A percentile compares a stretch with the other conserved stretches of the same genome.
phyloP scores from a whole-genome alignment of 2,113 vertebrate genomes.

The Tragelaphus strepsiceros region DNA sequence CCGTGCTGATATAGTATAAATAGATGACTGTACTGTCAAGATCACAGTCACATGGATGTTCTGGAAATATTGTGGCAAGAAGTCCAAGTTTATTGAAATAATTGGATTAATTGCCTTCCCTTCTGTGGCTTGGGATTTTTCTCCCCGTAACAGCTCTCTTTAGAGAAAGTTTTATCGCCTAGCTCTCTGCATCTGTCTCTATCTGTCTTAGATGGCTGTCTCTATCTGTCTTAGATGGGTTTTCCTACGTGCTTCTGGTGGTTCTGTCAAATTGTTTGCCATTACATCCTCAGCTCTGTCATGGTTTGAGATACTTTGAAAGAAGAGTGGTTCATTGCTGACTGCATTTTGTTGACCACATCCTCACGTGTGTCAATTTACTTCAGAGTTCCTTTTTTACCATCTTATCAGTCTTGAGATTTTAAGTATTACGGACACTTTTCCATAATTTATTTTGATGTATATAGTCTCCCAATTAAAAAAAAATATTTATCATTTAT shows the following conservation, averaged over 20 bases:
- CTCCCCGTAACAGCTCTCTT: not conserved
- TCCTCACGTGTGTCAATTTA: not conserved
- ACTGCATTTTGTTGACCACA: not conserved
- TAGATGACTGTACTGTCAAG: not conserved
- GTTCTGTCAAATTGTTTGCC: not conserved
- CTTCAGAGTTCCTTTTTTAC: not conserved
- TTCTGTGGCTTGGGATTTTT: not conserved
- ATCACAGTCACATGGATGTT: not conserved
- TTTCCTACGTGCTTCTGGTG: not conserved
- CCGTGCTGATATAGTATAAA: not conserved
- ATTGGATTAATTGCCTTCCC: constrained; percentile 6
- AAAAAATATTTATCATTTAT: not conserved
- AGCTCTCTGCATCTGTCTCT: not conserved
- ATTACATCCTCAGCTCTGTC: not conserved
- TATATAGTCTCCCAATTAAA: not conserved
- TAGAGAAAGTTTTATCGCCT: not conserved
- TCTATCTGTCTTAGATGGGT: not conserved
- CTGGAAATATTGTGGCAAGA: not conserved
- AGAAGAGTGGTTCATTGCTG: not conserved
- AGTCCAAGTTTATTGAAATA: constrained; percentile 29
- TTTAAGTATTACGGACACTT: not conserved
- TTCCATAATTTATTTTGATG: not conserved
- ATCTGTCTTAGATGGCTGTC: not conserved
- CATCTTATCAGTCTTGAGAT: not conserved
- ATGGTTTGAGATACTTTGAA: not conserved